Conservation (phyloP, 2,113 vertebrate genomes). For the Centropristis striata region DNA sequence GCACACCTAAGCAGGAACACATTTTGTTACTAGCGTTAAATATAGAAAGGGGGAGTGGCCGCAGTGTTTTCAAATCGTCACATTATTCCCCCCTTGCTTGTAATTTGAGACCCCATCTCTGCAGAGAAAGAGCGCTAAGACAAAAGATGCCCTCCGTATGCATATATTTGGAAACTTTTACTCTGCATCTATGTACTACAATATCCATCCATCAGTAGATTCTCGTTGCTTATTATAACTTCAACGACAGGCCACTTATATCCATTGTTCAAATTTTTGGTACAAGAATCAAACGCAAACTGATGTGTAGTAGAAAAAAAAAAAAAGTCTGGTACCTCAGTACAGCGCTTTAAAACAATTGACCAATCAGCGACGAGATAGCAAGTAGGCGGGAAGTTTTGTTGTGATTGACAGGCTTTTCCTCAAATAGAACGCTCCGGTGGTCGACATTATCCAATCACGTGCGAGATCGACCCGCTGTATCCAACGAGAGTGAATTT, state of each 20-base stretch:
- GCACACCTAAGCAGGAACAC: slow-evolving; percentile 18
- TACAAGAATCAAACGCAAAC: slow-evolving; percentile 45
- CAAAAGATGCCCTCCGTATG: slow-evolving; percentile 50
- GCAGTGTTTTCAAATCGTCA: slow-evolving; percentile 56
- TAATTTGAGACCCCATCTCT: slow-evolving; percentile 72
- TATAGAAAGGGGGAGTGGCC: slow-evolving; percentile 75
- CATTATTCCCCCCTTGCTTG: slow-evolving; percentile 51
- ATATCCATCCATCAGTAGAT: background rate
- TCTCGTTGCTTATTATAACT: background rate
- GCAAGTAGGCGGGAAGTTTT: slow-evolving; percentile 33
- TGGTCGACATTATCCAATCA: slow-evolving; percentile 64
- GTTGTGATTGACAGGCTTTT: slow-evolving; percentile 12
- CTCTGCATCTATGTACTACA: background rate
- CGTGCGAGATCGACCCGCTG: slow-evolving; percentile 24
- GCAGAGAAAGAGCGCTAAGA: slow-evolving; percentile 53
- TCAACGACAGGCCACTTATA: background rate
- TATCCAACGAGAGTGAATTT: slow-evolving; percentile 75
- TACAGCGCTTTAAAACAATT: slow-evolving; percentile 73
- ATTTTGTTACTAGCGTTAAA: slow-evolving; percentile 64
- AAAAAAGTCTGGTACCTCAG: slow-evolving; percentile 9
- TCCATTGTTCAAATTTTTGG: slow-evolving; percentile 43
- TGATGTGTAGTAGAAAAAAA: slow-evolving; percentile 20
- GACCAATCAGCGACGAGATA: slow-evolving; percentile 68
- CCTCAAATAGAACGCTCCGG: slow-evolving; percentile 43
- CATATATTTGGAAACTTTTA: slow-evolving; percentile 15